Evolutionary conservation across 2,888 invertebrate genomes (phyloP).

Genomic region (Ditylenchus weischeri): DNA sequence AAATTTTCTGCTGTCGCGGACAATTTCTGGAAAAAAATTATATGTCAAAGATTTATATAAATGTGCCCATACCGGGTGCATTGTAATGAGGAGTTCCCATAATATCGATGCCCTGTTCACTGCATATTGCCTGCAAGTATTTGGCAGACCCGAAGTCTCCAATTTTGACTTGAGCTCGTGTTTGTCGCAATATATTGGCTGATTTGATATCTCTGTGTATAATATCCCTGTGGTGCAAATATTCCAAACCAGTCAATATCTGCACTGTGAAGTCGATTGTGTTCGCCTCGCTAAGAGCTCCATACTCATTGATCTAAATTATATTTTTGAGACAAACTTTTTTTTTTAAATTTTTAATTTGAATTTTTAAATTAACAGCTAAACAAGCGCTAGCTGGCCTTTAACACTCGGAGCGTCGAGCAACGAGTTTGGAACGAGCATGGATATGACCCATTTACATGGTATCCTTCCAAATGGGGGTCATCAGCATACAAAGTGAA

Average conservation of each 20-base stretch:
- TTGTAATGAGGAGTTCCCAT: conserved; percentile 49
- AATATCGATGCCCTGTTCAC: conserved; percentile 38
- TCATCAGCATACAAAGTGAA: too few relatives aligned
- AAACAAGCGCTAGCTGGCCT: neutral
- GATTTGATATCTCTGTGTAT: conserved; percentile 63
- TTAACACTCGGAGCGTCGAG: too few relatives aligned
- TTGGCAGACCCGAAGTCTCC: conserved; percentile 63
- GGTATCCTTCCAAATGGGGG: too few relatives aligned
- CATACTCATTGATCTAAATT: conserved; percentile 53
- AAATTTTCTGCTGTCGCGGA: conserved; percentile 29
- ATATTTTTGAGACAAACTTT: neutral
- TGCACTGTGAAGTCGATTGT: conserved; percentile 60
- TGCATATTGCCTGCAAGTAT: conserved; percentile 60
- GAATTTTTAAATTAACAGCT: too few relatives aligned
- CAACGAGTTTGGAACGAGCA: too few relatives aligned
- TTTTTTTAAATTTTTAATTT: neutral
- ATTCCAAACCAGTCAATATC: conserved; percentile 62
- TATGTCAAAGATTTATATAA: neutral
- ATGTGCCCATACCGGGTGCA: conserved; percentile 16
- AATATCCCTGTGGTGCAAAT: conserved; percentile 61
- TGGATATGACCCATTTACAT: too few relatives aligned
- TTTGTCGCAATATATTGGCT: conserved; percentile 61
- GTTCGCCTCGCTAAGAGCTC: conserved; percentile 60
- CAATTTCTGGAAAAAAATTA: conserved; percentile 17
- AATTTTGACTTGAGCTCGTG: conserved; percentile 60